Percentiles rank a stretch among this genome's conserved stretches.
Conservation (phyloP, 2,888 invertebrate species). For the Drosophila algonquin region DNA sequence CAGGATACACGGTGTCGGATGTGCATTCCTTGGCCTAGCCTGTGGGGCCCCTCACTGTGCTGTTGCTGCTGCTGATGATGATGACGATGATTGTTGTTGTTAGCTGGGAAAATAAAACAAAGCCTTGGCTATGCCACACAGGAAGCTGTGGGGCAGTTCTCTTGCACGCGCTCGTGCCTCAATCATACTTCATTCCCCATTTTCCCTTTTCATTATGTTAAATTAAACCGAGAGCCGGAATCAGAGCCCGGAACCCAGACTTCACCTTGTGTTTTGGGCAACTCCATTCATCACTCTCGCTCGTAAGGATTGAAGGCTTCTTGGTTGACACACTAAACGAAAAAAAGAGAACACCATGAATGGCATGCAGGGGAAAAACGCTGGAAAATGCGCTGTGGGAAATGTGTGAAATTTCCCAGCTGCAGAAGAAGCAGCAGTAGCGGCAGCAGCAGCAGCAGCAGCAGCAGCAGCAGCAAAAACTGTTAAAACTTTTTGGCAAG, state of each 20-base stretch:
- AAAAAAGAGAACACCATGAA: conserved; percentile 47
- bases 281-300: conserved; percentile 58
- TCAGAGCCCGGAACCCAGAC: neutral
- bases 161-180: conserved; percentile 21
- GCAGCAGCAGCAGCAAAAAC: conserved; percentile 19
- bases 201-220: conserved; percentile 57
- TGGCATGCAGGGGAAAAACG: conserved; percentile 48
- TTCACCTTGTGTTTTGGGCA: conserved; percentile 22
- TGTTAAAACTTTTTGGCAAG: conserved; percentile 62
- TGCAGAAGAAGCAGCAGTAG: conserved; percentile 41
- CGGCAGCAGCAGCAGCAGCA: neutral
- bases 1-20: conserved; percentile 66
- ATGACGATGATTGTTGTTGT: conserved; percentile 37
- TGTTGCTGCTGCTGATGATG: conserved; percentile 30
- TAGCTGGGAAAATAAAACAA: conserved; percentile 43
- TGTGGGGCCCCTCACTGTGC: neutral
- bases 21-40: conserved; percentile 59
- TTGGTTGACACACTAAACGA: conserved; percentile 55
- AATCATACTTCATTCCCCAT: conserved; percentile 50
- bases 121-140: conserved; percentile 18
- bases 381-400: conserved; percentile 71
- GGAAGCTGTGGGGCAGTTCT: conserved; percentile 16
- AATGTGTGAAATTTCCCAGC: conserved; percentile 77
- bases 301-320: conserved; percentile 36
- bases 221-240: conserved; percentile 52